These are phyloP conservation scores for Lophotis ruficrista DNA, from an alignment of 2,113 vertebrate species.

Conservation along the genomic window DNA sequence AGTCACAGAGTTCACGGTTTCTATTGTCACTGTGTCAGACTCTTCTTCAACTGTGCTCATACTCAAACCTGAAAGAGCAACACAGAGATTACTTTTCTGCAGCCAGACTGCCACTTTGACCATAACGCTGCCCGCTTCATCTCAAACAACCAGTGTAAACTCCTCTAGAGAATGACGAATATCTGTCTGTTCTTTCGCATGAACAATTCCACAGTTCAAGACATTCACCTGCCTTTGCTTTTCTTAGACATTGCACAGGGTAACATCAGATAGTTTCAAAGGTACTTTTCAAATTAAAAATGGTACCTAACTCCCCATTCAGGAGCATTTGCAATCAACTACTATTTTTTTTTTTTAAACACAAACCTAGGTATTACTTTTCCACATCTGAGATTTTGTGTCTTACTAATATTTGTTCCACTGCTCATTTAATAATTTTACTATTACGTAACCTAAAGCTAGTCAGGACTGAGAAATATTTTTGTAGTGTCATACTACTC, in stretches of 20 bases:
- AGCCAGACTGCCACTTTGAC: neutral
- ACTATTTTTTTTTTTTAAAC: neutral
- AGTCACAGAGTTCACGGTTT: conserved; percentile 90
- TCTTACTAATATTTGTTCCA: neutral
- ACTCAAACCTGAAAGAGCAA: conserved; percentile 79
- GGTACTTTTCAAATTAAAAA: neutral
- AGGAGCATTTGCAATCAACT: neutral
- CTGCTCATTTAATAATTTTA: neutral
- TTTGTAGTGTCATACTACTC: neutral
- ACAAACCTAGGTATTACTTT: neutral
- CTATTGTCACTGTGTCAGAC: conserved; percentile 84
- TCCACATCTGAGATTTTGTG: neutral
- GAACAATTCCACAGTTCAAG: neutral
- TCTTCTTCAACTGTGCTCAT: conserved; percentile 94
- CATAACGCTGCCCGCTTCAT: neutral
- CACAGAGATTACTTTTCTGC: conserved; percentile 4
- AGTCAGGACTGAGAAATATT: neutral
- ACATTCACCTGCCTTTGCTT: neutral
- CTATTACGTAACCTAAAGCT: neutral
- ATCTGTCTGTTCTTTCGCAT: neutral
- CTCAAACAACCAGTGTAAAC: neutral
- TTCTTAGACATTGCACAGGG: neutral
- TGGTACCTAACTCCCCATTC: neutral
- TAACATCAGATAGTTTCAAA: neutral
- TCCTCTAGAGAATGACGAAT: accelerated